A percentile compares a stretch with the other conserved stretches of the same genome.
These are phyloP conservation scores for Malurus elegans DNA, from an alignment of 2,113 vertebrate genomes.

Conservation along the genomic window DNA sequence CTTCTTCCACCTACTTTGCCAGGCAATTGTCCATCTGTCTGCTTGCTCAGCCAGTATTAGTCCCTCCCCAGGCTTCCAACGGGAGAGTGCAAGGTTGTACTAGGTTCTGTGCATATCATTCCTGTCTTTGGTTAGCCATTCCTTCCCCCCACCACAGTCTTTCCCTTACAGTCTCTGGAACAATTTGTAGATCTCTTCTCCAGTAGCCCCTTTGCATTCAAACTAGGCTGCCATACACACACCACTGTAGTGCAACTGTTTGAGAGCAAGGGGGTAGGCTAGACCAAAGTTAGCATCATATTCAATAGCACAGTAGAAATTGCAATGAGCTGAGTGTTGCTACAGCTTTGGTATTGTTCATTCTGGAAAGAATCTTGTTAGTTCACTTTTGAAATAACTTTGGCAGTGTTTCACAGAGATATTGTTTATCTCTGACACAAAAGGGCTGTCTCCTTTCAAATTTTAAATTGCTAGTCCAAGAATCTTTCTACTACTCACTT, in stretches of 20 bases:
- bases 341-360: background rate
- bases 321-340: background rate
- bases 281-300: background rate
- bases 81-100: background rate
- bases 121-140: background rate
- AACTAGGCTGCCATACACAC: background rate
- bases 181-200: background rate
- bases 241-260: background rate
- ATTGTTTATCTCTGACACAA: background rate
- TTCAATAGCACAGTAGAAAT: background rate
- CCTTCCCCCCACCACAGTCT: background rate
- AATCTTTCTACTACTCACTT: background rate
- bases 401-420: background rate
- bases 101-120: background rate
- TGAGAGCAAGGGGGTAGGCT: background rate
- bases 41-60: background rate
- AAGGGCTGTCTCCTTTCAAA: background rate
- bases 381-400: background rate
- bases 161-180: background rate
- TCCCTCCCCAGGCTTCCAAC: background rate
- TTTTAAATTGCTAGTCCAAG: background rate
- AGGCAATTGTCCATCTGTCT: rapidly evolving
- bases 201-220: background rate
- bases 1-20: background rate
- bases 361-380: background rate